A percentile compares a stretch with the other conserved stretches of the same genome.
phyloP scores from a whole-genome alignment of 2,888 invertebrate species.

The Dicyrtomina minuta region DNA sequence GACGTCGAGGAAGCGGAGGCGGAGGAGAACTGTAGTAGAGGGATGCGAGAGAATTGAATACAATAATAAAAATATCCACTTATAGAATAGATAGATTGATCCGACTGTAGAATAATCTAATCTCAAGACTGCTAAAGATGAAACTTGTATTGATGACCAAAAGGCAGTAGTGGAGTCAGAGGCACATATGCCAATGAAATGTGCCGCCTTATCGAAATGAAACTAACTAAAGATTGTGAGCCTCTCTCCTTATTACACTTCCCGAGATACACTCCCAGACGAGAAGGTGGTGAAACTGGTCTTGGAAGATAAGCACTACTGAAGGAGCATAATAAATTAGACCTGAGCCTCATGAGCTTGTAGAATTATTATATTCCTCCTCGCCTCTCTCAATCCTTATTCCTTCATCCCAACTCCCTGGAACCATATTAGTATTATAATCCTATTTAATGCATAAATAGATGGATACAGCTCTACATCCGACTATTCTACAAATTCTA shows the following conservation, averaged over 20 bases:
- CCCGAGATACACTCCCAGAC: neutral
- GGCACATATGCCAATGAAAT: neutral
- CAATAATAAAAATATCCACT: no score
- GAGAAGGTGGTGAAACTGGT: neutral
- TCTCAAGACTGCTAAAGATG: no score
- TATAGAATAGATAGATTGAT: no score
- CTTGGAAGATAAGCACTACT: neutral
- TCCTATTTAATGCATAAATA: neutral
- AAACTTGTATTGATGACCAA: neutral
- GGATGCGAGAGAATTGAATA: no score
- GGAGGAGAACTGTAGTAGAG: no score
- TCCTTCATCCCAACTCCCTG: neutral
- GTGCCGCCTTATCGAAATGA: neutral
- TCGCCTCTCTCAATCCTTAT: neutral
- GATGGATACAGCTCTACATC: neutral
- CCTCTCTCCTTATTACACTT: neutral
- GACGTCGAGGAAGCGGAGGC: no score
- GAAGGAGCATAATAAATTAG: neutral
- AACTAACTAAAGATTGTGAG: neutral
- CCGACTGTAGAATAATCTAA: no score
- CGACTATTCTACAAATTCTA: no score
- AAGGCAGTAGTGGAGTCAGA: neutral
- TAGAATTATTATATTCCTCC: neutral
- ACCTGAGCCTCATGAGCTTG: neutral
- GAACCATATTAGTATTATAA: neutral